Evolutionary conservation across 2,888 invertebrate species (phyloP).

Genomic region (Apantesis nais): DNA sequence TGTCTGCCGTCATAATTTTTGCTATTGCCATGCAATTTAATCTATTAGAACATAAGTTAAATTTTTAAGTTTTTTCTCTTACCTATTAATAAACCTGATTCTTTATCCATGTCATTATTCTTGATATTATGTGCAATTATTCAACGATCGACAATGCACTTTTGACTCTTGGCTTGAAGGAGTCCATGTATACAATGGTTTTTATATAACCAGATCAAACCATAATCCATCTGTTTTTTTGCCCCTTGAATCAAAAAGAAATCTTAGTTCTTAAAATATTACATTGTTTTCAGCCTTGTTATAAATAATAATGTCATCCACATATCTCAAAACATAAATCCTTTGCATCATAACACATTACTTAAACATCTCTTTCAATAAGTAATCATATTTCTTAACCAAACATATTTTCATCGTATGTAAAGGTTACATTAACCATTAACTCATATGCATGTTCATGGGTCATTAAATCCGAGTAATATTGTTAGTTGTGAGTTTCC

Average conservation of each 20-base stretch:
- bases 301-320: neutral
- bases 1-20: neutral
- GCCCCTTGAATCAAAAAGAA: no score
- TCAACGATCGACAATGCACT: no score
- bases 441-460: constrained; percentile 1
- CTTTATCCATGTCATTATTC: no score
- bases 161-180: no score
- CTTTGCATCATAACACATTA: neutral
- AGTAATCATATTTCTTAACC: neutral
- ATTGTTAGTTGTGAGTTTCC: neutral
- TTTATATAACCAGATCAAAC: no score
- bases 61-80: no score
- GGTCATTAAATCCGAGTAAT: neutral
- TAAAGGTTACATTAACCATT: neutral
- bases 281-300: neutral
- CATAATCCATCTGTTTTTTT: no score
- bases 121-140: no score
- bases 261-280: neutral
- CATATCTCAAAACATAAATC: neutral
- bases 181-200: no score
- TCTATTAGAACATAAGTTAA: no score
- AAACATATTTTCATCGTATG: neutral
- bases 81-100: no score
- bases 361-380: neutral
- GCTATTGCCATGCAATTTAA: no score